Base-by-base conservation (phyloP, 2,113 vertebrate species). In the Tonatia bakeri region DNA sequence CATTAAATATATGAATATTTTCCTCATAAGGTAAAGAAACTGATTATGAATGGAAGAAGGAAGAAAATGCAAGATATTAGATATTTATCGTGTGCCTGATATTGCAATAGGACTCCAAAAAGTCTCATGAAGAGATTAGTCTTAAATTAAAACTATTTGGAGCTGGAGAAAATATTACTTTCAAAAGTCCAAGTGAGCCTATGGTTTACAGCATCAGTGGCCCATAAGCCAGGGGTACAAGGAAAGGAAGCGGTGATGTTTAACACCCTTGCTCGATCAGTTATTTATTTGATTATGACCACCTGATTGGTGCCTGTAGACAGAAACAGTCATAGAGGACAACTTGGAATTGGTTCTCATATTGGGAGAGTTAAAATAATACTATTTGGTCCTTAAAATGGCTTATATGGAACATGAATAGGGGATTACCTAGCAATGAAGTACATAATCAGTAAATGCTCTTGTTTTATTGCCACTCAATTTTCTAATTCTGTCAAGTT, bases 41-140 rank as follows among this genome's bases (percentile, higher is more conserved):
- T 73, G 75, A 75, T 47, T 80, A 83, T 84, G 84, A 91, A 64
- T 70, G 59, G 83, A 85, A 91, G 36, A 52, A 73, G 67, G 47
- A 70, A 95, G 65, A 87, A 96, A 80, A 95, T 75, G 64, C 31
- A 93, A 84, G 36, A 84, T 54, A 56, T 89, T 90, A 56, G 47
- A 2, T 87, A 72, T 11, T 90, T 59, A 64, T 12, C 43, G 8
- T 64, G 33, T 79, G 15, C 4, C 64, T 52, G 61, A 61, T 77
- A 31, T 45, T 87, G 17, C 6, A 54, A 11, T 12, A 67, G 15
- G 28, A 19, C 31, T 43, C 26, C 8, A 36, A 4, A 79, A 80
- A 73, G 40, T 47, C 33, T 70, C 7, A 33, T 22, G 50, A 83
- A 69, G 24, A 79, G 47, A 22, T n/a, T 52, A 13, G 17, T 52